Evolutionary conservation across 2,113 vertebrate genomes (phyloP).

Genomic region (Corydoras maculifer): DNA sequence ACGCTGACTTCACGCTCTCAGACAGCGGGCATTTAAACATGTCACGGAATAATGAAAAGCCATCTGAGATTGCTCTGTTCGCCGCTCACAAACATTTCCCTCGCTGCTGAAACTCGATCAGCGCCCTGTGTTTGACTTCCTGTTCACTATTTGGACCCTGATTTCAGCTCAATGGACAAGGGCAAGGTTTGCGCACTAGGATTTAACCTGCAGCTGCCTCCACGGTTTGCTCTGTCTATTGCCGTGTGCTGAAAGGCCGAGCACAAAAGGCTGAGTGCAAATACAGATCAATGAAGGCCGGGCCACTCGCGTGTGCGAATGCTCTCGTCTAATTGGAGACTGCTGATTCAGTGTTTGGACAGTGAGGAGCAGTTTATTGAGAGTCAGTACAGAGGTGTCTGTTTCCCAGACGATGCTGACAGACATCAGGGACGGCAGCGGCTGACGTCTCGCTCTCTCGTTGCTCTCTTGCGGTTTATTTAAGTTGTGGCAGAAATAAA

Average conservation of each 20-base stretch:
- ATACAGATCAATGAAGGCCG: conserved; percentile 43
- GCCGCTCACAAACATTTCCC: conserved; percentile 41
- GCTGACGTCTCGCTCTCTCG: conserved; percentile 20
- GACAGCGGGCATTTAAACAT: conserved; percentile 34
- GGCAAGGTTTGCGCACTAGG: conserved; percentile 67
- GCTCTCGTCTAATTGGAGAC: conserved; percentile 56
- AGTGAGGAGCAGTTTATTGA: conserved; percentile 36
- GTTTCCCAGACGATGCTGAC: conserved; percentile 28
- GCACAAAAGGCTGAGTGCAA: conserved; percentile 66
- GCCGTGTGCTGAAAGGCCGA: conserved; percentile 76
- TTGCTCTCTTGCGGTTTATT: conserved; percentile 15
- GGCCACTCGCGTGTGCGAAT: conserved; percentile 48
- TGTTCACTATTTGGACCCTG: conserved; percentile 52
- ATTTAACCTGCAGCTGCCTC: conserved; percentile 66
- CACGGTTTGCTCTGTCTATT: conserved; percentile 66
- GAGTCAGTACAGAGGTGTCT: conserved; percentile 38
- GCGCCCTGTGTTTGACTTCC: conserved; percentile 56
- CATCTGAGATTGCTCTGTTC: conserved; percentile 33
- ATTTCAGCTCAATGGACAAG: conserved; percentile 61
- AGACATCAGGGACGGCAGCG: conserved; percentile 24
- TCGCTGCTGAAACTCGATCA: conserved; percentile 45
- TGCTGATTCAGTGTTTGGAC: conserved; percentile 59
- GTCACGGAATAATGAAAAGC: conserved; percentile 32
- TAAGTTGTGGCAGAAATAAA: conserved; percentile 9
- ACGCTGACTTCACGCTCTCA: conserved; percentile 9